Evolutionary conservation across 2,797 vertebrate species (phyloP).

Genomic region (Pantherophis alleghaniensis): DNA sequence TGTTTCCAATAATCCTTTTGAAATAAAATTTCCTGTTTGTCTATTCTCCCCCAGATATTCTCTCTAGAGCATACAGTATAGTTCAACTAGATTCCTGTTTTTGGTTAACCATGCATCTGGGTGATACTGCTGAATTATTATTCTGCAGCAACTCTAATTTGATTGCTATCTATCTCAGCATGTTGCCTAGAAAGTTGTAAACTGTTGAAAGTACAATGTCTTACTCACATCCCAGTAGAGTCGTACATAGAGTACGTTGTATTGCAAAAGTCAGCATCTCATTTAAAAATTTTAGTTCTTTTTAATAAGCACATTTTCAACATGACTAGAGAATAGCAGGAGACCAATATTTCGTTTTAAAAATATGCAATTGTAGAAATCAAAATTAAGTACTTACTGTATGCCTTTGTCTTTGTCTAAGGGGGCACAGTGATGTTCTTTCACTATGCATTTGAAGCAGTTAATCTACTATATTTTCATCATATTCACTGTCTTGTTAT

Average conservation of each 20-base stretch:
- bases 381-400: neutral
- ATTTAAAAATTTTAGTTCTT: neutral
- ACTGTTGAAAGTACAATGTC: neutral
- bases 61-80: neutral
- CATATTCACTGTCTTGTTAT: neutral
- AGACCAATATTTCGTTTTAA: neutral
- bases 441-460: neutral
- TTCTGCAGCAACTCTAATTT: neutral
- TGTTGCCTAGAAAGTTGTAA: constrained; percentile 1
- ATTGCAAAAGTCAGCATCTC: neutral
- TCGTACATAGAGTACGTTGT: neutral
- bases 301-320: neutral
- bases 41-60: neutral
- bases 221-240: neutral
- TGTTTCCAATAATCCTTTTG: neutral
- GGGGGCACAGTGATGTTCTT: neutral
- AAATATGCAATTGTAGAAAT: neutral
- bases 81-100: neutral
- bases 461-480: neutral
- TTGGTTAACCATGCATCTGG: neutral
- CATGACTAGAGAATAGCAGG: neutral
- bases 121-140: neutral
- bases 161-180: neutral
- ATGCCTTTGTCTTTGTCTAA: neutral
- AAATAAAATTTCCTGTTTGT: neutral